Base-by-base conservation (phyloP, 1,140 invertebrate genomes). In the Drosophila eugracilis region DNA sequence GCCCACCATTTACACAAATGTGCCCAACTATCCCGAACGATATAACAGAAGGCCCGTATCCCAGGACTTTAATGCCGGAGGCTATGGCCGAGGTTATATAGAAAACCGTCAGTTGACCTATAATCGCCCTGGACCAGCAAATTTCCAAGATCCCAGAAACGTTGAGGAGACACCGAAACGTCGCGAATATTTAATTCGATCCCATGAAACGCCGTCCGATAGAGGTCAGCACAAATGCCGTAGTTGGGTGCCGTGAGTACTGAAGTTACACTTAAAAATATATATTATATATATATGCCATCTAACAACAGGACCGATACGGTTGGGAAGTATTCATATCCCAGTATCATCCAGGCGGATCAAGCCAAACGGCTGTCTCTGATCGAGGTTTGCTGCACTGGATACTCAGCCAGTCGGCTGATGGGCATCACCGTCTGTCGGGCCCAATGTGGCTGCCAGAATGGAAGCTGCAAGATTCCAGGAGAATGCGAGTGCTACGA, bases 371-470 rank as follows among this genome's bases (percentile, higher is more conserved):
- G 70, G 6, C 55, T 78, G 3, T 41, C 59, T 5, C 37, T 49
- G 6, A 80, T 89, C 26, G 84, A 89, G 57, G 57, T 79, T 14
- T 95, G 95, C 71, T 95, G 95, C 73, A 76, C 90, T 0, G 94
- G 94, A 3, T 95, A 94, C 81, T 91, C 91, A 48, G 91, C 92
- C 28, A 93, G 92, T 36, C 92, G 93, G 0, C 92, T 74, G 2
- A 49, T 36, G 32, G 83, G 86, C 1, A 69, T 71, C 3, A 86
- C 90, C 1, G 76, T 92, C 4, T 94, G 94, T 66, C 92, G 92
- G 14, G 93, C 94, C 2, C 91, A 92, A 1, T 94, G 94, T 69
- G 81, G 92, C 2, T 95, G 94, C 62, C 77, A 92, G 1, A 94
- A 95, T 73, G 93, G 93, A 0, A 75, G 91, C 17, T 95, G 95